Evolutionary conservation across 53 echinoderm and acorn worm species (phyloP).

Genomic region (Henricia sp.): DNA sequence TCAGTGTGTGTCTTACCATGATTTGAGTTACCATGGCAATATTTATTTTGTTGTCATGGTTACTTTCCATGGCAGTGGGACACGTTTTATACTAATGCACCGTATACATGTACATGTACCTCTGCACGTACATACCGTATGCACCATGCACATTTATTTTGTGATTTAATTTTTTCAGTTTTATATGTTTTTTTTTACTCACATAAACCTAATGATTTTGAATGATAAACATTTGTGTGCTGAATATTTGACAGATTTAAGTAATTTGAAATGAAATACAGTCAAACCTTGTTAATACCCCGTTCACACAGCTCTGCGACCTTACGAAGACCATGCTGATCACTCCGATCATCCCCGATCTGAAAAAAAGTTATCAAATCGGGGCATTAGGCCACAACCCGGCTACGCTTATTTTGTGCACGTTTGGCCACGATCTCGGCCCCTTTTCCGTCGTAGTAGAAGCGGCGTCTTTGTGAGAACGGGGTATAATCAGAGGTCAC

Average conservation of each 20-base stretch:
- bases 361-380: too few species aligned
- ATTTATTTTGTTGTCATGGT: conserved; percentile 10
- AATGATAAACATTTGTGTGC: too few species aligned
- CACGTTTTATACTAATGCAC: background rate
- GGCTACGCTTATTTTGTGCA: too few species aligned
- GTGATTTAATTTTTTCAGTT: background rate
- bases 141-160: background rate
- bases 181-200: background rate
- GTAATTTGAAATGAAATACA: background rate
- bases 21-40: conserved; percentile 1
- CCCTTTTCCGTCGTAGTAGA: too few species aligned
- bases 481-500: too few species aligned
- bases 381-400: too few species aligned
- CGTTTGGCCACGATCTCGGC: too few species aligned
- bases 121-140: background rate
- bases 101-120: background rate
- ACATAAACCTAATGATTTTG: background rate
- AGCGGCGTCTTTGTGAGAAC: too few species aligned
- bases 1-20: background rate
- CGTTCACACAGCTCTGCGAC: too few species aligned
- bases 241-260: background rate
- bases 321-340: too few species aligned
- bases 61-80: background rate
- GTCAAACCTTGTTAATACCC: too few species aligned
- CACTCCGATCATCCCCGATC: too few species aligned